Evolutionary conservation across 2,797 vertebrate species (phyloP), one percentile per base, ranked within the genome.

Genomic region (Myotis daubentonii): DNA sequence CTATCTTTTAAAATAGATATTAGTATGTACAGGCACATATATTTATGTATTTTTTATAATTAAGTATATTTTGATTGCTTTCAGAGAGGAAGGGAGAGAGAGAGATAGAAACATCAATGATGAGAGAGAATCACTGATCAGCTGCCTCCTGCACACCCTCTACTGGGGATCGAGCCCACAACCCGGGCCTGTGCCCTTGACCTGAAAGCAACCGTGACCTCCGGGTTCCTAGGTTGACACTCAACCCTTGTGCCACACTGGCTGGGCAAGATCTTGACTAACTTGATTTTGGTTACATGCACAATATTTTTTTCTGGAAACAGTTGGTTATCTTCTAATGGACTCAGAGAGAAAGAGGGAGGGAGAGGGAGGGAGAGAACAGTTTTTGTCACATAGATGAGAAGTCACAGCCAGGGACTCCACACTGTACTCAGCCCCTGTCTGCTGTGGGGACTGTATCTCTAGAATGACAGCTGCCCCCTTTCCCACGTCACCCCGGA

Each of bases 221-320:
- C 16, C 49, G 17, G 49, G 49, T 51, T 51, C 49, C 6, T 51
- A 51, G 49, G 49, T 51, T 51, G 49, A 51, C 49, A 6, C 49
- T 51, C 49, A 51, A 51, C 49, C 49, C 22, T 0, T 3, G 53
- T 9, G 53, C 53, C 53, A 55, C 53, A 23, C 20, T 55, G 53
- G 53, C 53, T 55, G 53, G 22, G 53, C 53, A 19, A 91, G 66
- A 15, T 16, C n/a, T 92, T 79, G 72, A 65, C 72, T 53, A 55
- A 87, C 55, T 93, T 85, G 80, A 66, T 78, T 66, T 76, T 83
- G 57, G 89, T 92, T 90, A 74, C 19, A 36, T 49, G 82, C 84
- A 68, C n/a, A 87, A 8, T 89, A 65, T 87, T 89, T 76, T 81
- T 55, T 62, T 82, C 83, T 85, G 89, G 79, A 95, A 74, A 89